Evolutionary conservation across 2,888 invertebrate genomes (phyloP).

Genomic region (Tetanocera ferruginea): DNA sequence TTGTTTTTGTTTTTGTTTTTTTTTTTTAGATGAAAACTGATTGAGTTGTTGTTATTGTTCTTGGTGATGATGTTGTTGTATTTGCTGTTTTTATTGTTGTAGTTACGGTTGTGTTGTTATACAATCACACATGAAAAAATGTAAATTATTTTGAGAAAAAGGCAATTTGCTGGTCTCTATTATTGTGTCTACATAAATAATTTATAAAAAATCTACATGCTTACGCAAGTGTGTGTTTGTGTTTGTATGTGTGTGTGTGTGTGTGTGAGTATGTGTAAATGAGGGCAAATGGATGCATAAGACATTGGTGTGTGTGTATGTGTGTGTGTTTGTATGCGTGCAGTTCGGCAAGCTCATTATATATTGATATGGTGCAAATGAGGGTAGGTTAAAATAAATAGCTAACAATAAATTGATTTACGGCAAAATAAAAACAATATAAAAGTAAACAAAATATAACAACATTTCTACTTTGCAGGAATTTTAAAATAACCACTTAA

Average conservation of each 20-base stretch:
- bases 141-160: constrained; percentile 18
- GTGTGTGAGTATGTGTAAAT: not conserved
- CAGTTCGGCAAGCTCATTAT: not conserved
- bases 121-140: constrained; percentile 23
- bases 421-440: constrained; percentile 52
- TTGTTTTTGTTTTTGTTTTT: too few relatives aligned
- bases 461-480: constrained; percentile 46
- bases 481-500: not conserved
- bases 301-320: not conserved
- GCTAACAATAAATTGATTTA: constrained; percentile 48
- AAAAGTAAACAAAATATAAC: constrained; percentile 53
- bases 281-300: not conserved
- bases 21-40: not conserved
- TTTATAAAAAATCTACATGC: not conserved
- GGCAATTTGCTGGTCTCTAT: constrained; percentile 23
- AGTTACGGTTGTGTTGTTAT: not conserved
- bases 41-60: constrained; percentile 14
- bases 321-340: not conserved
- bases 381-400: constrained; percentile 2
- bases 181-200: constrained; percentile 5
- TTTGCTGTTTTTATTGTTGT: not conserved
- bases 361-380: constrained; percentile 22
- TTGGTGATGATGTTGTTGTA: not conserved
- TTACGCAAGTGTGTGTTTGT: not conserved
- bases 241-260: not conserved